Percentiles rank a stretch among this genome's conserved stretches.
Conservation (phyloP, 1,140 invertebrate species). For the Hydropsyche tenuis region DNA sequence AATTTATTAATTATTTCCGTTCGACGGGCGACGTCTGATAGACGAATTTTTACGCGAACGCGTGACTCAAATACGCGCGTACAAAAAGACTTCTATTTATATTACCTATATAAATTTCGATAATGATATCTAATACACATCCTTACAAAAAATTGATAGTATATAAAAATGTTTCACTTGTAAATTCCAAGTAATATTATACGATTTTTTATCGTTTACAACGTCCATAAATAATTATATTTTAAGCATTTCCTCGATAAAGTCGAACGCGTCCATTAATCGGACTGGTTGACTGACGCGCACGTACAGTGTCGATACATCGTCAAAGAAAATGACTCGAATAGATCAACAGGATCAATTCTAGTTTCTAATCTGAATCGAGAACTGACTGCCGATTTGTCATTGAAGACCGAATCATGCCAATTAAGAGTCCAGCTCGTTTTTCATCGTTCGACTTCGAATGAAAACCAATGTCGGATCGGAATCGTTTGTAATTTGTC, state of each 20-base stretch:
- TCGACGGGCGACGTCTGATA: background rate
- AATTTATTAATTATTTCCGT: constrained; percentile 19
- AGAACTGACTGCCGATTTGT: constrained; percentile 10
- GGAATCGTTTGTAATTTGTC: constrained; percentile 46
- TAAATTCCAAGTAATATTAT: too few species aligned
- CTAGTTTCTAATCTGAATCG: background rate
- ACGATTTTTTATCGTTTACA: too few species aligned
- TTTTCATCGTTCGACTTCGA: constrained; percentile 20
- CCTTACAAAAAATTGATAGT: too few species aligned
- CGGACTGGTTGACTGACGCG: background rate
- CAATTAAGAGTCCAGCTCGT: constrained; percentile 8
- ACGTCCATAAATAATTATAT: too few species aligned
- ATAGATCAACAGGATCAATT: constrained; percentile 6
- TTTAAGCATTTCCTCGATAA: background rate
- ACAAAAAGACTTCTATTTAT: background rate
- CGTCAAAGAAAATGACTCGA: background rate
- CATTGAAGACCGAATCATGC: background rate
- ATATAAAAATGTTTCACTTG: too few species aligned
- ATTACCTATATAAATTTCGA: background rate
- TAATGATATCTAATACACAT: background rate
- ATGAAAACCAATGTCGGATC: constrained; percentile 36
- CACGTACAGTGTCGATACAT: background rate
- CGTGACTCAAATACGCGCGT: background rate
- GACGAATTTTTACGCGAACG: constrained; percentile 2
- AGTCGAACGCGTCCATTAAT: background rate